Percentiles rank a stretch among this genome's conserved stretches.
Conservation (phyloP, 2,888 invertebrate genomes). For the Drosophila macrospina region DNA sequence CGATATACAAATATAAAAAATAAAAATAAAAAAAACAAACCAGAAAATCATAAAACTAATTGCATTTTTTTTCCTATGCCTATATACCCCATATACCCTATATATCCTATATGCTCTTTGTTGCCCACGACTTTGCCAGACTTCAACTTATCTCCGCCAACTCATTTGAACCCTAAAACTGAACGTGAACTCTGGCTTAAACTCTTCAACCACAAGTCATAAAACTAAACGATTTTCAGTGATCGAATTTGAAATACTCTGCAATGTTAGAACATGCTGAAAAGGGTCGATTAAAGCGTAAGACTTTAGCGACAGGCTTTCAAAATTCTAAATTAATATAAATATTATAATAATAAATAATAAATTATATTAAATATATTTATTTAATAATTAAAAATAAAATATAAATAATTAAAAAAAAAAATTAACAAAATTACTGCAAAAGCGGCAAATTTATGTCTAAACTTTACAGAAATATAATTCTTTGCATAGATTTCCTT, state of each 20-base stretch:
- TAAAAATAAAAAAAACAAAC: conserved; percentile 5
- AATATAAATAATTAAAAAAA: no score
- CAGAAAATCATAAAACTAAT: conserved; percentile 12
- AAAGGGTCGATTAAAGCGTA: no score
- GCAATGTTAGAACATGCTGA: fast-evolving
- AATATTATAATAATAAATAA: no score
- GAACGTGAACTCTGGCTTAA: conserved; percentile 9
- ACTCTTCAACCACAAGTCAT: background rate
- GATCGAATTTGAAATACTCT: background rate
- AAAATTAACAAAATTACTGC: no score
- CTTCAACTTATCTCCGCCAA: background rate
- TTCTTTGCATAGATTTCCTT: background rate
- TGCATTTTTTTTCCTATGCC: conserved; percentile 20
- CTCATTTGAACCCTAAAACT: conserved; percentile 13
- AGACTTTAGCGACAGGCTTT: no score
- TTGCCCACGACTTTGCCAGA: no score
- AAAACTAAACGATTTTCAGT: background rate
- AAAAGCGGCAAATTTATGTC: no score
- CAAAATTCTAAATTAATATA: no score
- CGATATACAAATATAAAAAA: conserved; percentile 2
- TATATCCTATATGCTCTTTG: no score
- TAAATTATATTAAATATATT: no score
- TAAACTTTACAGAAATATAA: no score
- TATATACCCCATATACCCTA: background rate
- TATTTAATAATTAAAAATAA: no score